A percentile compares a stretch with the other conserved stretches of the same genome.
Evolutionary conservation across 2,113 vertebrate species (phyloP).

Genomic region (Ia io): DNA sequence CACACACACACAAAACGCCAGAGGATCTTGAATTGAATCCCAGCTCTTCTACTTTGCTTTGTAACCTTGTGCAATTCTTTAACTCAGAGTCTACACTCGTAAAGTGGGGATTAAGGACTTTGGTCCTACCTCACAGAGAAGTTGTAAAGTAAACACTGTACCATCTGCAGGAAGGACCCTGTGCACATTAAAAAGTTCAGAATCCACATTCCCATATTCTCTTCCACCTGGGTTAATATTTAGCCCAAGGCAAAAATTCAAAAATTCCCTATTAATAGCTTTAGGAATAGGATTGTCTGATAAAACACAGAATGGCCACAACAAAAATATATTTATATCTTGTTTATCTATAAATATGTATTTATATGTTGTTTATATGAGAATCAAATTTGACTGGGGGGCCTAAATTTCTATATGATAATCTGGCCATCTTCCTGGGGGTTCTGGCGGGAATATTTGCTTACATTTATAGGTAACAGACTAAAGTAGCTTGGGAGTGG

Average conservation of each 20-base stretch:
- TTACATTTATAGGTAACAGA: not conserved
- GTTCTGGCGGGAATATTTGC: not conserved
- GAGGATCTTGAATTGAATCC: slow-evolving; percentile 62
- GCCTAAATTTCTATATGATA: slow-evolving; percentile 3
- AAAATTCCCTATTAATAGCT: not conserved
- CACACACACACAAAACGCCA: not conserved
- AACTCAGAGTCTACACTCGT: slow-evolving; percentile 14
- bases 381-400: not conserved
- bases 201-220: not conserved
- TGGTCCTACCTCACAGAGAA: slow-evolving; percentile 23
- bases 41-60: slow-evolving; percentile 40
- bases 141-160: not conserved
- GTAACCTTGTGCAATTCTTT: slow-evolving; percentile 31
- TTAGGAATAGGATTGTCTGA: not conserved
- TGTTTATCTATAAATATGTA: not conserved
- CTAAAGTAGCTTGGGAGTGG: not conserved
- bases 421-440: not conserved
- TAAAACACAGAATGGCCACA: slow-evolving; percentile 16
- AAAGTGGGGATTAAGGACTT: slow-evolving; percentile 63
- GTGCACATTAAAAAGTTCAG: not conserved
- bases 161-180: not conserved
- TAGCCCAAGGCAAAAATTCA: slow-evolving; percentile 27
- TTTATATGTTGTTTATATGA: not conserved
- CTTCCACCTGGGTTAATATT: not conserved
- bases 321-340: not conserved